Conservation (phyloP, 2,888 invertebrate species). For the Ethmia dodecea region DNA sequence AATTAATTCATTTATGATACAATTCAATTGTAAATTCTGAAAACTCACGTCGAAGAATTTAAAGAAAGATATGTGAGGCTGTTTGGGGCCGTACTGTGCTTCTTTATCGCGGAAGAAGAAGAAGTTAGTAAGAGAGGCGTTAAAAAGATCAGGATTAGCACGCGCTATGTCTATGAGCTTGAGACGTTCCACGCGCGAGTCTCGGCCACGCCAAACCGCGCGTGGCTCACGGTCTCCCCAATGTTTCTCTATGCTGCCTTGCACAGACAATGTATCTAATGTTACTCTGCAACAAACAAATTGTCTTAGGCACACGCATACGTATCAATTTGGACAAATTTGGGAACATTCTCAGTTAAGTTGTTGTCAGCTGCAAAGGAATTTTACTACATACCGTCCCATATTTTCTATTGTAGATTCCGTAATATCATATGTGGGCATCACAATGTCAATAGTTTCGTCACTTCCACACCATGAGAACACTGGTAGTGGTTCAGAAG, state of each 20-base stretch:
- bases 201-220: constrained; percentile 95
- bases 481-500: constrained; percentile 82
- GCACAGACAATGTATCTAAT: constrained; percentile 93
- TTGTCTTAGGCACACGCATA: no score
- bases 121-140: constrained; percentile 96
- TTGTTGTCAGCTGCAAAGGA: background rate
- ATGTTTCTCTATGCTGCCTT: constrained; percentile 82
- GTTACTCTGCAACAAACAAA: constrained; percentile 80
- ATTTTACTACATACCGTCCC: constrained; percentile 82
- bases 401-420: constrained; percentile 95
- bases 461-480: constrained; percentile 98
- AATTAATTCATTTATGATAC: no score
- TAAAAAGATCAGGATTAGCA: constrained; percentile 84
- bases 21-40: background rate
- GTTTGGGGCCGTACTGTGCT: constrained; percentile 90
- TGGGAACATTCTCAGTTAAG: no score
- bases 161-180: constrained; percentile 88
- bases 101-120: constrained; percentile 95
- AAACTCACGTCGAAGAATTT: constrained; percentile 93
- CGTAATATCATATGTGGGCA: constrained; percentile 97
- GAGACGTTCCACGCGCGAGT: constrained; percentile 90
- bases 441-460: constrained; percentile 89
- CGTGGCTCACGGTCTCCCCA: constrained; percentile 87
- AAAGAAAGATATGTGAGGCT: constrained; percentile 91
- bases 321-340: no score